A percentile compares a stretch with the other conserved stretches of the same genome.
Evolutionary conservation across 1,140 invertebrate species (phyloP).

Genomic region (Lucilia cuprina): DNA sequence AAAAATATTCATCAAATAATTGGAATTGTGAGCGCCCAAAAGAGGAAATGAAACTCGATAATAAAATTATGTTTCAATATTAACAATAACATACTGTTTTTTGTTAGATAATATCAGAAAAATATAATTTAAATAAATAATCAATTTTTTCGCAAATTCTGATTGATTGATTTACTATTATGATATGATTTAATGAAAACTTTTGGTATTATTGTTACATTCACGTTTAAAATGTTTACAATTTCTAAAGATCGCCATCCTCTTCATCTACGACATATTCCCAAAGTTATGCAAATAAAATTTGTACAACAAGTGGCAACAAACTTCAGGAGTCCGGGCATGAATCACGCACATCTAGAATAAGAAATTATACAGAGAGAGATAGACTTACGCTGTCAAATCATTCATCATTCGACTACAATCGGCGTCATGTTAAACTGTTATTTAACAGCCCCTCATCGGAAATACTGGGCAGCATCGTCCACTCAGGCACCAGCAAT

Average conservation of each 20-base stretch:
- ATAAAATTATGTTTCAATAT: no score
- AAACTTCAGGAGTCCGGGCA: neutral
- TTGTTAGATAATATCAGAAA: no score
- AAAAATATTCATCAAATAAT: no score
- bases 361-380: slow-evolving; percentile 52
- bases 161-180: neutral
- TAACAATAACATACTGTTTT: no score
- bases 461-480: slow-evolving; percentile 38
- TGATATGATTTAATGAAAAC: neutral
- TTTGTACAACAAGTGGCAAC: neutral
- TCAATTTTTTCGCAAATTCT: neutral
- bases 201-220: neutral
- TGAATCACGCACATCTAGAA: slow-evolving; percentile 48
- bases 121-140: no score
- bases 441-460: slow-evolving; percentile 55
- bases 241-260: slow-evolving; percentile 48
- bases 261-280: slow-evolving; percentile 54
- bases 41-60: no score
- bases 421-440: slow-evolving; percentile 51
- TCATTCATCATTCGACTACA: slow-evolving; percentile 31
- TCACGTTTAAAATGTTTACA: slow-evolving; percentile 14
- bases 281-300: slow-evolving; percentile 42
- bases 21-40: no score
- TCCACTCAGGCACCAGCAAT: slow-evolving; percentile 16
- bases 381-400: slow-evolving; percentile 55